These are phyloP conservation scores for Cheilosia soror DNA, from an alignment of 2,888 invertebrate species.

Conservation along the genomic window DNA sequence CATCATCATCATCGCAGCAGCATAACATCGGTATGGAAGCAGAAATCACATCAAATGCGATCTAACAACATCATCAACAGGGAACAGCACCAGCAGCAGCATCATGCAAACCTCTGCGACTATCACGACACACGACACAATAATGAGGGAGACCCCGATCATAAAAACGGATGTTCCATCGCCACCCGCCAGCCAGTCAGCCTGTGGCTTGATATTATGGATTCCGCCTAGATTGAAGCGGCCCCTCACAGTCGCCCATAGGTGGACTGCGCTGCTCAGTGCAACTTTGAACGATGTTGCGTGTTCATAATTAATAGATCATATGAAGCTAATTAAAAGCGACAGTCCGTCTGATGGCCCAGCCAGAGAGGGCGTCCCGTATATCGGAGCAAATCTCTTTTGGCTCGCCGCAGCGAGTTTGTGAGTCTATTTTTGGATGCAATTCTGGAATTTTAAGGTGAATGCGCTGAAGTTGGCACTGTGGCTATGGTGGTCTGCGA, in stretches of 20 bases:
- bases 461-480: slow-evolving; percentile 55
- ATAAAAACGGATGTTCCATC: slow-evolving; percentile 66
- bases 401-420: not conserved
- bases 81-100: slow-evolving; percentile 21
- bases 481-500: slow-evolving; percentile 2
- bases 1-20: slow-evolving; percentile 50
- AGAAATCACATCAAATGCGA: slow-evolving; percentile 53
- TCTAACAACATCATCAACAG: slow-evolving; percentile 54
- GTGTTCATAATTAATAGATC: slow-evolving; percentile 75
- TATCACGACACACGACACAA: slow-evolving; percentile 58
- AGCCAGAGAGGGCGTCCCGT: slow-evolving; percentile 59
- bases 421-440: slow-evolving; percentile 58
- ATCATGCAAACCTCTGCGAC: slow-evolving; percentile 24
- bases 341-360: slow-evolving; percentile 68
- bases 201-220: slow-evolving; percentile 16
- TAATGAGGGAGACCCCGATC: slow-evolving; percentile 66
- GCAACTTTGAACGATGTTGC: slow-evolving; percentile 65
- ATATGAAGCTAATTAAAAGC: slow-evolving; percentile 73
- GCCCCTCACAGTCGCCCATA: slow-evolving; percentile 8
- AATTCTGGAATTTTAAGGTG: slow-evolving; percentile 66
- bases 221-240: slow-evolving; percentile 2
- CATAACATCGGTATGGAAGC: slow-evolving; percentile 15
- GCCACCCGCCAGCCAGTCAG: slow-evolving; percentile 18
- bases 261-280: slow-evolving; percentile 20
- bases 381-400: slow-evolving; percentile 7